phyloP scores from a whole-genome alignment of 2,797 vertebrate species.

The Lacerta agilis region DNA sequence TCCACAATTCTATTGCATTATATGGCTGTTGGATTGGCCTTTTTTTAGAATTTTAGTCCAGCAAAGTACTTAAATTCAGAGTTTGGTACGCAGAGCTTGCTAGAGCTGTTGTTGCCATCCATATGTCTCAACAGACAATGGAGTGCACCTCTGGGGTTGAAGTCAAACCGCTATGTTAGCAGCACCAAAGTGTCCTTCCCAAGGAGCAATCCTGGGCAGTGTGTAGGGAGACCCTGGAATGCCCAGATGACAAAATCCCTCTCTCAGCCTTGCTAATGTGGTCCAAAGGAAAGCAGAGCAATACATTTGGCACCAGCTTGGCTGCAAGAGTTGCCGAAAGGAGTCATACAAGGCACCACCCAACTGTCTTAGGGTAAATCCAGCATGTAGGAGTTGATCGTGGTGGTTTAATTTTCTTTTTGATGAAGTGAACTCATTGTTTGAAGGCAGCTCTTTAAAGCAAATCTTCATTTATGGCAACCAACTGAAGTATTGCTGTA shows the following conservation, averaged over 20 bases:
- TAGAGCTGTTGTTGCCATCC: slow-evolving; percentile 53
- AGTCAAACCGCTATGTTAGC: too few relatives aligned
- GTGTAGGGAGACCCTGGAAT: too few relatives aligned
- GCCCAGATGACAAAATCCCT: too few relatives aligned
- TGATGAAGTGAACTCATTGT: slow-evolving; percentile 52
- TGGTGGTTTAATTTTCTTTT: slow-evolving; percentile 37
- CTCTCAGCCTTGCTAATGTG: too few relatives aligned
- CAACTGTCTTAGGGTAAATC: slow-evolving; percentile 64
- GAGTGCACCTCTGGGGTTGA: too few relatives aligned
- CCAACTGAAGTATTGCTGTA: slow-evolving; percentile 64
- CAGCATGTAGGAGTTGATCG: slow-evolving; percentile 64
- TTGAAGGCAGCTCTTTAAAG: slow-evolving; percentile 59
- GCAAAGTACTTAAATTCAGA: slow-evolving; percentile 63
- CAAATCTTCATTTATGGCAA: slow-evolving; percentile 23
- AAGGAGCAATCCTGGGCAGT: too few relatives aligned
- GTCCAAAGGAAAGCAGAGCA: too few relatives aligned
- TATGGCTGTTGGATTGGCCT: background rate
- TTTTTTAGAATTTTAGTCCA: slow-evolving; percentile 6
- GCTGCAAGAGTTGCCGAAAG: too few relatives aligned
- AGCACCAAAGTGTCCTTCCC: too few relatives aligned
- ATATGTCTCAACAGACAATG: too few relatives aligned
- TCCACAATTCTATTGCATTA: background rate
- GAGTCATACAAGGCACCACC: background rate
- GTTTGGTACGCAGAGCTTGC: slow-evolving; percentile 61
- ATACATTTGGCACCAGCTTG: too few relatives aligned